Evolutionary conservation across 2,113 vertebrate genomes (phyloP), one percentile per base, ranked within the genome.

Genomic region (Diglossa brunneiventris): DNA sequence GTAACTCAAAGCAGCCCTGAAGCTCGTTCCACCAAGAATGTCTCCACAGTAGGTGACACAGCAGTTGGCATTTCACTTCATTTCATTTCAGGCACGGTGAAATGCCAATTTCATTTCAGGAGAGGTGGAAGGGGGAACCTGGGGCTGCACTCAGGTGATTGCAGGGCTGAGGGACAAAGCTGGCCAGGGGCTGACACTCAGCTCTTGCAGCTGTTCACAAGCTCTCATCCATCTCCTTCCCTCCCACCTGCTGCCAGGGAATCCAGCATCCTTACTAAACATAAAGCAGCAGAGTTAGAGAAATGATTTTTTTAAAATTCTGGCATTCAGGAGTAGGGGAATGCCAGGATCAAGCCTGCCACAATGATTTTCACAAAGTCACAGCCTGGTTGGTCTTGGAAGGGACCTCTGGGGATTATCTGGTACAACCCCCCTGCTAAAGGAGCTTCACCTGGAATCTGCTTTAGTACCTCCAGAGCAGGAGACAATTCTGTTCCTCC

Each of bases 241-340:
- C 21, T 23, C 9, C 50, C 26, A 59, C 23, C 52, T 85, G 58
- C 55, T 70, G 21, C 41, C 47, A 62, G 79, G 16, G 42, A 41
- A 42, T 3, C 46, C 56, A 73, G 63, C 35, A 47, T 23, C 33
- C 37, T 80, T 24, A 62, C 19, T 42, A 27, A 91, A 49, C 17
- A 15, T 7, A 16, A 42, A 78, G 14, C 30, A 39, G 4, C 11
- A 17, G 9, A 63, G 16, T 46, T 41, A 52, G 15, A 70, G 42
- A 15, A n/a, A 46, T 31, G 2, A 1, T 3, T 3, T 15, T 39
- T 22, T 2, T 1, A 18, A 1, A n/a, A 66, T 78, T 66, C 61
- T 26, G 53, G 31, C 41, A 26, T 41, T 78, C 49, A 77, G 33
- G 44, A 56, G 4, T 35, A 27, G 56, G 47, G 4, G 44, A 70